Evolutionary conservation across 2,797 vertebrate species (phyloP).

Genomic region (Somateria mollissima): DNA sequence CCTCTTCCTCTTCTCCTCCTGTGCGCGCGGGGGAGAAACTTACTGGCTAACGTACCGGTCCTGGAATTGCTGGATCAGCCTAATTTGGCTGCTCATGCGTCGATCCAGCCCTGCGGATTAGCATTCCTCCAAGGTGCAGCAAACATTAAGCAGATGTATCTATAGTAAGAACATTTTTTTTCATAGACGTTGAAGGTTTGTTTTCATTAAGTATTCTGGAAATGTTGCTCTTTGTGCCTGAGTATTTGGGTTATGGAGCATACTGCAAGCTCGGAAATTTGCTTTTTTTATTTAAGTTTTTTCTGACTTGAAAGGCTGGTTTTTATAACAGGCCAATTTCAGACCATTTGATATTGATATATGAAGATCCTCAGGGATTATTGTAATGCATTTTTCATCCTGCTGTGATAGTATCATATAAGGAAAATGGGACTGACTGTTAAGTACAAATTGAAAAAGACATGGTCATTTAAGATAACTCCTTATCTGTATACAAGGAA

Average conservation of each 20-base stretch:
- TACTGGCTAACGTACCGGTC: not conserved
- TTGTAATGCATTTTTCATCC: constrained; percentile 86
- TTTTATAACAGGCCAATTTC: constrained; percentile 83
- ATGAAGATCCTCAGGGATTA: constrained; percentile 84
- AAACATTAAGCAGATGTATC: not conserved
- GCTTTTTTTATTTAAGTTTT: constrained; percentile 73
- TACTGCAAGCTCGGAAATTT: constrained; percentile 52
- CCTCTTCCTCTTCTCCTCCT: not conserved
- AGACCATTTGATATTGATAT: constrained; percentile 86
- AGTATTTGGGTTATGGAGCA: constrained; percentile 19
- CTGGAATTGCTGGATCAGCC: not conserved
- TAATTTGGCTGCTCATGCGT: fast-evolving
- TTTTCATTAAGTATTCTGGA: constrained; percentile 52
- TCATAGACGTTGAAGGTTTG: not conserved
- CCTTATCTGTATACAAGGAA: constrained; percentile 91
- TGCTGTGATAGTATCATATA: constrained; percentile 82
- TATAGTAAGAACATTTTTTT: not conserved
- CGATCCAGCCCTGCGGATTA: not conserved
- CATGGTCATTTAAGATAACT: constrained; percentile 96
- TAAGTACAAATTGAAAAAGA: constrained; percentile 94
- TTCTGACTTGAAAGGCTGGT: constrained; percentile 73
- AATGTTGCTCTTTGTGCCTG: not conserved
- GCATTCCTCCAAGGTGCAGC: not conserved
- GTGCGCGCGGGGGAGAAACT: not conserved
- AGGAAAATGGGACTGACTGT: constrained; percentile 85